Conservation (phyloP, 2,888 invertebrate species). For the Quadroppia sp. region DNA sequence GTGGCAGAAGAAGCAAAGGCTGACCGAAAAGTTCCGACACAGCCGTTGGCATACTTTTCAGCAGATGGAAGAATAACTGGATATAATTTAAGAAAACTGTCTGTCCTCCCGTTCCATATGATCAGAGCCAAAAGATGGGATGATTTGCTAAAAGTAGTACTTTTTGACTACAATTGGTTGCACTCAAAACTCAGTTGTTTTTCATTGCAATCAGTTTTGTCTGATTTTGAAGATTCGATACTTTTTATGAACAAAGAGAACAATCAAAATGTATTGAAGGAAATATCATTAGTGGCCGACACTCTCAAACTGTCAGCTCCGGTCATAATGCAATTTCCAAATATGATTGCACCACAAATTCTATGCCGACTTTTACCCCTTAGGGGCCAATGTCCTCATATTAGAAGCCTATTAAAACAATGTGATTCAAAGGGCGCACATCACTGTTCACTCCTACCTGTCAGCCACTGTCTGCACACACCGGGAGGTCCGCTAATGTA, state of each 20-base stretch:
- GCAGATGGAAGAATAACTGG: constrained; percentile 83
- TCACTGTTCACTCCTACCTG: constrained; percentile 83
- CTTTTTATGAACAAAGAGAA: neutral
- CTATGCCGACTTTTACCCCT: constrained; percentile 87
- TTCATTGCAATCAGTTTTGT: constrained; percentile 86
- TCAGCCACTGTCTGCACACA: constrained; percentile 93
- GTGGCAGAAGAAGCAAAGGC: constrained; percentile 54
- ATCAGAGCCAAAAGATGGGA: constrained; percentile 83
- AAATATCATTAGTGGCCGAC: constrained; percentile 86
- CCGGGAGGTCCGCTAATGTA: constrained; percentile 99
- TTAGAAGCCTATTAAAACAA: constrained; percentile 79
- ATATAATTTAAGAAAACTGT: constrained; percentile 93
- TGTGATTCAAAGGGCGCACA: constrained; percentile 84
- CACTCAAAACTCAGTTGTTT: constrained; percentile 93
- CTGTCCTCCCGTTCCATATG: constrained; percentile 91
- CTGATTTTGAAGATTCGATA: constrained; percentile 83
- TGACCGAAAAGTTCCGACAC: constrained; percentile 82
- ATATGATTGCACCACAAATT: constrained; percentile 92
- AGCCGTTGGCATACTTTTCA: constrained; percentile 82
- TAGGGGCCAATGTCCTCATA: constrained; percentile 67
- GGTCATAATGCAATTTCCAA: constrained; percentile 81
- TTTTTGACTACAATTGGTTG: constrained; percentile 97
- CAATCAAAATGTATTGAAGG: constrained; percentile 57
- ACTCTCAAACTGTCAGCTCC: constrained; percentile 90
- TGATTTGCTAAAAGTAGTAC: constrained; percentile 81